phyloP scores from a whole-genome alignment of 2,113 vertebrate genomes.

The Pomatostomus ruficeps region DNA sequence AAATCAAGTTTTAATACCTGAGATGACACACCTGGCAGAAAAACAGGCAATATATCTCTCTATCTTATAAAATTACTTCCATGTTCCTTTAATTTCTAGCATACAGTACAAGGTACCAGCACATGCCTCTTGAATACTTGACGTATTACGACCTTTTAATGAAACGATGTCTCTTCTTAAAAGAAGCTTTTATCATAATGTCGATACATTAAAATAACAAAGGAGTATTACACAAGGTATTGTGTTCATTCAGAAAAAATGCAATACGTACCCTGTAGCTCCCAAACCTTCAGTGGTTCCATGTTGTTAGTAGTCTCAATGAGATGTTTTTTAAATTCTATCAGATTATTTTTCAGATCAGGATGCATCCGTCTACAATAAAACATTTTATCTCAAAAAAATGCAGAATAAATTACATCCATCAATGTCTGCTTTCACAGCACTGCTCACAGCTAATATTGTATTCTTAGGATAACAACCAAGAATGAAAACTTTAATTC shows the following conservation, averaged over 20 bases:
- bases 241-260: neutral
- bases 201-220: neutral
- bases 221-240: neutral
- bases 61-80: neutral
- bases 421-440: neutral
- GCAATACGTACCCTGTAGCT: slow-evolving; percentile 85
- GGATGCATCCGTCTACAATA: slow-evolving; percentile 81
- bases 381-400: neutral
- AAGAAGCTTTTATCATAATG: neutral
- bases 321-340: slow-evolving; percentile 85
- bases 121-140: neutral
- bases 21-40: neutral
- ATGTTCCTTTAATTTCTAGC: neutral
- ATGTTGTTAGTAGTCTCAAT: slow-evolving; percentile 86
- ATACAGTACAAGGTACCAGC: neutral
- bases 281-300: slow-evolving; percentile 93
- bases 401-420: neutral
- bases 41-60: neutral
- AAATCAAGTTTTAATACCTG: neutral
- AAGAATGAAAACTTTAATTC: neutral
- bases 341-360: slow-evolving; percentile 81
- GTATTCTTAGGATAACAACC: neutral
- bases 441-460: neutral
- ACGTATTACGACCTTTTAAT: neutral
- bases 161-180: neutral